Percentiles rank a stretch among this genome's conserved stretches.
These are phyloP conservation scores for Echinometra lucunter DNA, from an alignment of 53 echinoderm and acorn worm species.

Conservation along the genomic window DNA sequence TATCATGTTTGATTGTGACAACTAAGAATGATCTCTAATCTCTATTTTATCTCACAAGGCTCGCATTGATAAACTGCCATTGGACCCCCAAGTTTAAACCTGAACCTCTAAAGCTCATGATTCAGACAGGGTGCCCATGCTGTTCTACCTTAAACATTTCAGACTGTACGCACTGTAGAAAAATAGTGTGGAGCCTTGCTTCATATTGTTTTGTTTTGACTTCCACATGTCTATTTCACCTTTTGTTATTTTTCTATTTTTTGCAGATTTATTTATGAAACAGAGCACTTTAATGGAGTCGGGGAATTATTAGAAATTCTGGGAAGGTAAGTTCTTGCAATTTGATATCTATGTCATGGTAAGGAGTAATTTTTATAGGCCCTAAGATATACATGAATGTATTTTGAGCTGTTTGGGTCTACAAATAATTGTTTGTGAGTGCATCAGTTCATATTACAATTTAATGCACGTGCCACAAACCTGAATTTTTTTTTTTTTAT, in stretches of 20 bases:
- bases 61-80: neutral
- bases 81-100: neutral
- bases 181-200: neutral
- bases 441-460: too few species aligned
- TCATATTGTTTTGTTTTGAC: neutral
- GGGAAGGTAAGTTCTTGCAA: slow-evolving; percentile 89
- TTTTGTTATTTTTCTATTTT: slow-evolving; percentile 46
- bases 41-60: neutral
- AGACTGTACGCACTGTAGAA: neutral
- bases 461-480: too few species aligned
- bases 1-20: neutral
- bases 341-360: too few species aligned
- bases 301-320: slow-evolving; percentile 99
- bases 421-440: neutral
- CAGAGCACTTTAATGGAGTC: slow-evolving; percentile 99
- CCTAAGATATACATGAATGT: neutral
- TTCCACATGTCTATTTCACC: neutral
- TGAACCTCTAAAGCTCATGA: neutral
- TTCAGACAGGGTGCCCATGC: neutral
- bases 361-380: too few species aligned
- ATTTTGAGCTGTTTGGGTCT: neutral
- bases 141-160: neutral
- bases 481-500: too few species aligned
- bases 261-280: slow-evolving; percentile 99
- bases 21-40: neutral